Conservation (phyloP, 2,888 invertebrate genomes). For the Ptychoptera contaminata region DNA sequence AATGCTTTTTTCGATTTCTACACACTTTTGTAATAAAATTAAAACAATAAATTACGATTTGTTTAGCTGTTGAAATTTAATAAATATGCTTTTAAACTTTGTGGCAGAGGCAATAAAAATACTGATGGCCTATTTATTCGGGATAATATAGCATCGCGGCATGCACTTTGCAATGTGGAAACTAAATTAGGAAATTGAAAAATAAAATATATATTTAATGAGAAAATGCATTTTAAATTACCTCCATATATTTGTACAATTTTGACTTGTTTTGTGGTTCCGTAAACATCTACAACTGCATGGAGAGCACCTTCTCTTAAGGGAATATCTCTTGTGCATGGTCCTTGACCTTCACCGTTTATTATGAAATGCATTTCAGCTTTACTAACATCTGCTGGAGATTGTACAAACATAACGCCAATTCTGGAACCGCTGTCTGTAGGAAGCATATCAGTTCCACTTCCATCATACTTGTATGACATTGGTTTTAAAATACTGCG, state of each 20-base stretch:
- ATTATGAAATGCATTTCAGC: slow-evolving; percentile 95
- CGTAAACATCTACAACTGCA: slow-evolving; percentile 93
- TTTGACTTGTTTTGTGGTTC: slow-evolving; percentile 90
- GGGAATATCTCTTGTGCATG: slow-evolving; percentile 76
- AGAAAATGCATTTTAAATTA: slow-evolving; percentile 21
- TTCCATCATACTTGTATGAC: slow-evolving; percentile 37
- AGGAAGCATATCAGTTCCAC: slow-evolving; percentile 48
- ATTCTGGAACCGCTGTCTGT: slow-evolving; percentile 64
- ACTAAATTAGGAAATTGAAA: slow-evolving; percentile 42
- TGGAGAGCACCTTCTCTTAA: slow-evolving; percentile 67
- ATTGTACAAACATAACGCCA: slow-evolving; percentile 75
- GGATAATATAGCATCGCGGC: slow-evolving; percentile 74
- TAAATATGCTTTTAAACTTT: slow-evolving; percentile 71
- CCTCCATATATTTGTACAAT: slow-evolving; percentile 84
- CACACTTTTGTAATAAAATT: too few species aligned
- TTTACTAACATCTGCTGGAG: slow-evolving; percentile 43
- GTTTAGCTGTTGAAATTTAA: slow-evolving; percentile 3
- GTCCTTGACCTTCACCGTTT: slow-evolving; percentile 88
- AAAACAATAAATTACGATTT: too few species aligned
- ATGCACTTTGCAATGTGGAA: slow-evolving; percentile 74
- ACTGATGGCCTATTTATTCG: slow-evolving; percentile 60
- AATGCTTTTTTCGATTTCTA: too few species aligned
- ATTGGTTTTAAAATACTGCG: slow-evolving; percentile 56
- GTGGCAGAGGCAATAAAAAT: slow-evolving; percentile 67
- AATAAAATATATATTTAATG: slow-evolving; percentile 6